Base-by-base conservation (phyloP, 2,888 invertebrate genomes). In the Limnephilus lunatus region DNA sequence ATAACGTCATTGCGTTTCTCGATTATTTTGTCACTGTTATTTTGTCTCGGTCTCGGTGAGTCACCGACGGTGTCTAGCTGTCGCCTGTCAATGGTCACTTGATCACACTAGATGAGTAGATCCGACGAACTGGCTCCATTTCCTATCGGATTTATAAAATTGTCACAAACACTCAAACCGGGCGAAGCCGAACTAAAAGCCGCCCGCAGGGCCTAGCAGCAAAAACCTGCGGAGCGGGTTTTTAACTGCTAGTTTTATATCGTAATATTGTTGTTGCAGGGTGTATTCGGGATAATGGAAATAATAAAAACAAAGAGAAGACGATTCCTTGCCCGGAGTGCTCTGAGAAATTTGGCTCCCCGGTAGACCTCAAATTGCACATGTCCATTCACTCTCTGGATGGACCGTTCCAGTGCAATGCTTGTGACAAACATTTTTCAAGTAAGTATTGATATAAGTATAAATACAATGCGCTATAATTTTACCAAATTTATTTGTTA, bases 381-480 rank as follows among this genome's bases (percentile, higher is more conserved):
- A 92, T 92, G 93, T 92, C 92, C 15, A 89, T 91, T 14, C 93
- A 93, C 85, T 85, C 90, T 12, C 25, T 80, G 14, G 88, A 91
- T 19, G 89, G 90, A 35, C 89, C 5, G 12, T 87, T 92, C 9
- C 85, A 93, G 87, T 93, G 93, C 88, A 92, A 91, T 81, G 90
- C 92, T n/a, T 93, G 93, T 89, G 53, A 92, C 30, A 93, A 93
- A 81, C 30, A 81, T 12, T 93, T 93, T 90, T 19, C 80, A 19
- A 80, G 93, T 93, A 86, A 92, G 93, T 85, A 32, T 87, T n/a
- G 3, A 15, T 15, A 1, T n/a, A n/a, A n/a, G n/a, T n/a, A n/a
- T n/a, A n/a, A n/a, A n/a, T n/a, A n/a, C n/a, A 1, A 3, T 32
- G 32, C 3, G 31, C 25, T 68, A 7, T n/a, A 32, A 86, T n/a